phyloP scores from a whole-genome alignment of 2,888 invertebrate genomes.

The Brassicogethes aeneus region DNA sequence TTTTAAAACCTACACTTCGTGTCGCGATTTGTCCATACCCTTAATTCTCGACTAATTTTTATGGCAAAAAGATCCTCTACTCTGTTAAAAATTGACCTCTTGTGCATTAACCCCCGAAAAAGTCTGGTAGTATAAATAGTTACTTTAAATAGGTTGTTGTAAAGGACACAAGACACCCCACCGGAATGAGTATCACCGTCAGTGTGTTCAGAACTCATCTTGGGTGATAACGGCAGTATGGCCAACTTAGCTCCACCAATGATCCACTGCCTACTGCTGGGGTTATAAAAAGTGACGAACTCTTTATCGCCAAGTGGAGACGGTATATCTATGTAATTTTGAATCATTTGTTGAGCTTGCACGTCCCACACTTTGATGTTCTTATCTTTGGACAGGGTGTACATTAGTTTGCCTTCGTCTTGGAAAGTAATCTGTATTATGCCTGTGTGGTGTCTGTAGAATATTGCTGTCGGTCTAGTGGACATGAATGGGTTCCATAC shows the following conservation, averaged over 20 bases:
- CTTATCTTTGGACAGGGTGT: conserved; percentile 64
- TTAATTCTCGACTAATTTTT: no score
- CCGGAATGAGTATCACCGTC: conserved; percentile 55
- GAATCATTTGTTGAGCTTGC: conserved; percentile 54
- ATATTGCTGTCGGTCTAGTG: conserved; percentile 50
- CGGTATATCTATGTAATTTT: conserved; percentile 58
- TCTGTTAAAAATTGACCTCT: no score
- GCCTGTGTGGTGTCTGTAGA: conserved; percentile 63
- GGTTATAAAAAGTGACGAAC: conserved; percentile 50
- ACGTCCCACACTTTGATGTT: conserved; percentile 72
- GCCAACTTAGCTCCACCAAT: conserved; percentile 59
- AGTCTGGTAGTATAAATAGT: conserved; percentile 2
- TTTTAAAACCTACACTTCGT: no score
- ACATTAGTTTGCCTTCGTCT: conserved; percentile 54
- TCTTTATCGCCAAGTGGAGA: conserved; percentile 50
- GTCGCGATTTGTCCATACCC: no score
- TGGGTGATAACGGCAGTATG: conserved; percentile 53
- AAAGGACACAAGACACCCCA: conserved; percentile 63
- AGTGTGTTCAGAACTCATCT: conserved; percentile 56
- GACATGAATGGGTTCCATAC: conserved; percentile 78
- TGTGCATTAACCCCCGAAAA: no score
- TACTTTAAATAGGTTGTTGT: conserved; percentile 59
- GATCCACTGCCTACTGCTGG: conserved; percentile 54
- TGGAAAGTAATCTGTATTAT: conserved; percentile 60
- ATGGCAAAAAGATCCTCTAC: no score